Conservation (phyloP, 1,140 invertebrate genomes). For the Leptinotarsa lineolata region DNA sequence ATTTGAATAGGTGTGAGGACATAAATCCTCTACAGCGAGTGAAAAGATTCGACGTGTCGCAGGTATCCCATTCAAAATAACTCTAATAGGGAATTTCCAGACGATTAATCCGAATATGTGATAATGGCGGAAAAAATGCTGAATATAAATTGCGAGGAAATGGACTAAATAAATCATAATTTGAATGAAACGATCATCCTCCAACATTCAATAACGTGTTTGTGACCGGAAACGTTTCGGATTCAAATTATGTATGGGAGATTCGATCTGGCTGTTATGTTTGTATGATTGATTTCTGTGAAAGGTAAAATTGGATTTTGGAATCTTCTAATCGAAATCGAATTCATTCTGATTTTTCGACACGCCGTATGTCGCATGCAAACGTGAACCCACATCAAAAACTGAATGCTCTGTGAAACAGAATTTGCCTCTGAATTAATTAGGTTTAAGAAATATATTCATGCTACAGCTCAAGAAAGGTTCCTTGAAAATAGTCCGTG, state of each 20-base stretch:
- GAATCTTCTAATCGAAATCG: no score
- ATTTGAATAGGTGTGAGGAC: neutral
- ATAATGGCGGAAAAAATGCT: neutral
- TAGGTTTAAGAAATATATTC: no score
- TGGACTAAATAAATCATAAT: neutral
- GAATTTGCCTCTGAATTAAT: no score
- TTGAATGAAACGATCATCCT: neutral
- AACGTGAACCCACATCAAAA: no score
- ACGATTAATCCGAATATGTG: neutral
- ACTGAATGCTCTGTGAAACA: no score
- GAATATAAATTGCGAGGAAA: slow-evolving; percentile 1
- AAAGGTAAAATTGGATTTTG: neutral
- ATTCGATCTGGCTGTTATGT: neutral
- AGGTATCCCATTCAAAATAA: neutral
- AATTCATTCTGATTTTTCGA: no score
- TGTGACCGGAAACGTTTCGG: neutral
- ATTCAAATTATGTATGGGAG: neutral
- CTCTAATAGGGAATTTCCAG: slow-evolving; percentile 5
- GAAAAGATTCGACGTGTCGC: neutral
- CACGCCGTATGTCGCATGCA: no score
- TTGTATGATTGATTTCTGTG: neutral
- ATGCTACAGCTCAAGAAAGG: no score
- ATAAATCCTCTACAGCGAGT: neutral
- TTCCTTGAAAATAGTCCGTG: no score
- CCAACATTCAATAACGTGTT: slow-evolving; percentile 3